Base-by-base conservation (phyloP, 2,797 vertebrate species). In the Siniperca scherzeri region DNA sequence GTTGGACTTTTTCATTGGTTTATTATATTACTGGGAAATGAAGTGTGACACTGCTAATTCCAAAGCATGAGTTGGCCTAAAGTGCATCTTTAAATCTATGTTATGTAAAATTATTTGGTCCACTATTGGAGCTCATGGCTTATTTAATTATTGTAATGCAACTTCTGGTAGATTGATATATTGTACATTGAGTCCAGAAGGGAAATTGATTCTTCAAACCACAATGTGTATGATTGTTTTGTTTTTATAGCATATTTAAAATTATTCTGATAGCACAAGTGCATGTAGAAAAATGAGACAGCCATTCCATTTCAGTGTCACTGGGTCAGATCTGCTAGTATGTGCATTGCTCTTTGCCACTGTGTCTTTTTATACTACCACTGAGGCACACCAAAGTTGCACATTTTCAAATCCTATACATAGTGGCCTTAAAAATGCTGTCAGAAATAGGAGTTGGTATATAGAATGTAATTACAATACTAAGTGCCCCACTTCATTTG, bases 11-110 rank as follows among this genome's bases (percentile, higher is more conserved):
- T 74, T 48, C 3, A 65, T 16, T 55, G 50, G 1, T 78, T 74
- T 27, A 50, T 65, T 74, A 25, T 67, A 42, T 59, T 12, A 46
- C 56, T 77, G 70, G 76, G 6, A 74, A 80, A 72, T 78, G 10
- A 79, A 38, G 36, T 76, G 61, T 61, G 70, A 59, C 42, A 46
- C 68, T 67, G 9, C 36, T n/a, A 55, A 65, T 76, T 36, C 40
- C 33, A 56, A 46, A 71, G 7, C 56, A 50, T 22, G 11, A 60
- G 4, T 40, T 0, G 1, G 48, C 22, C 48, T 33, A 11, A 69
- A 44, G 3, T 36, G 9, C 21, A 38, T 13, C 44, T 12, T 70
- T 70, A 33, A n/a, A n/a, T n/a, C n/a, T n/a, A n/a, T n/a, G n/a
- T n/a, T n/a, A n/a, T n/a, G n/a, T n/a, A n/a, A n/a, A n/a, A n/a